Base-by-base conservation (phyloP, 1,140 invertebrate genomes). In the Globodera ellingtonae region DNA sequence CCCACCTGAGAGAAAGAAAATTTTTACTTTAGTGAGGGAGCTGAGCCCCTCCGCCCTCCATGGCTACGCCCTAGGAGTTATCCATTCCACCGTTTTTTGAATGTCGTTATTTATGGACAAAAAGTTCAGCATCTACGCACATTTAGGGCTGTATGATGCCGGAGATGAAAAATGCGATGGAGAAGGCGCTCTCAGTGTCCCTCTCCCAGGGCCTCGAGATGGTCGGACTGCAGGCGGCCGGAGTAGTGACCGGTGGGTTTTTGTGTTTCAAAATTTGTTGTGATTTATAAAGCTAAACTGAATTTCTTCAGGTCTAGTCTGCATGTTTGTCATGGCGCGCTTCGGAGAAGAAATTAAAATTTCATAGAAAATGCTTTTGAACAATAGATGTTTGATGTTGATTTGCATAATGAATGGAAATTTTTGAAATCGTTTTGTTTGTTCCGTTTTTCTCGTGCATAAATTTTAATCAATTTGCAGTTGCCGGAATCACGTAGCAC, bases 101-200 rank as follows among this genome's bases (percentile, higher is more conserved):
- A 24, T 24, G 24, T 24, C 24, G 24, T 24, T 24, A 24, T 24
- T 24, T 24, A 24, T 24, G 24, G 24, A 24, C 24, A 24, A 24
- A 24, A 24, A 24, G 24, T 24, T 24, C 24, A 24, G 24, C 24
- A 24, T 24, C 24, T 24, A 24, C 24, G 24, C 24, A 24, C 24
- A 24, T 65, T 15, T 59, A 65, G 75, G 81, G 56, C 69, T 88
- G 88, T 80, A 88, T 88, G 87, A 88, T 88, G 84, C 87, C 88
- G 24, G 87, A 88, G 75, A 88, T 88, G 87, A 89, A 88, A 75
- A 87, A 89, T 71, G 88, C 87, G 48, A 88, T 88, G 88, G 87
- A 88, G 78, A 87, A 88, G 52, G 71, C 79, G 6, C 79, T 88
- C n/a, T 81, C 85, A 65, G 79, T 89, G 18, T 86, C 82, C 8